Base-by-base conservation (phyloP, 1,140 invertebrate species). In the Drosophila virilis region DNA sequence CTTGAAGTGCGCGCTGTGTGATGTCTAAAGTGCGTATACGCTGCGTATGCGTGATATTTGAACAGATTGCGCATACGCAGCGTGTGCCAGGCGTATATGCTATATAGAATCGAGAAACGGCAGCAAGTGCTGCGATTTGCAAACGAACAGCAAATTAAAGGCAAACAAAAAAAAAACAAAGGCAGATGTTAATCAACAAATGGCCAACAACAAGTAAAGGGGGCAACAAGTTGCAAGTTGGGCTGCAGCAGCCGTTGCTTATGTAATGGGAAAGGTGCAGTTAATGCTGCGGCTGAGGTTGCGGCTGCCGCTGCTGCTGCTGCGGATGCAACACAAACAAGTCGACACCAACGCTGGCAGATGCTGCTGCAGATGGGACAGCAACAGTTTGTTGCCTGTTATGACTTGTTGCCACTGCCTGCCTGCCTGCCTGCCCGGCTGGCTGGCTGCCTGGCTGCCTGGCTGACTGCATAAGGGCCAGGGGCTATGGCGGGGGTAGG, bases 201-300 rank as follows among this genome's bases (percentile, higher is more conserved):
- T 67, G 35, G 61, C 60, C 66, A 57, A 54, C 32, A 42, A 8
- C 10, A 35, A 35, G 12, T 8, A 54, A 61, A 70, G 59, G 52
- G 42, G 32, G 72, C 58, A 70, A 54, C 58, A 65, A 73, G 50
- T 67, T 68, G 58, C 73, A 77, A 76, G 67, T 68, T 65, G 57
- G 45, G 65, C 58, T 48, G 66, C 52, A 35, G 66, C 55, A 62
- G 46, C 32, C 28, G 43, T 37, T n/a, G 61, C 57, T 67, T 75
- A 75, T 65, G 73, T 70, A 75, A 75, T 75, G 73, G 60, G 73
- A 75, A 75, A 75, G 73, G 67, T 71, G 77, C 64, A 68, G 58
- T 40, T 55, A 62, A 67, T 52, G 58, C 51, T 67, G 59, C 28
- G 46, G 61, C 58, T 57, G 59, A 9, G 40, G 50, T 12, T 37